Percentiles rank a stretch among this genome's conserved stretches.
Conservation (phyloP, 2,797 vertebrate species). For the Gallirallus australis region DNA sequence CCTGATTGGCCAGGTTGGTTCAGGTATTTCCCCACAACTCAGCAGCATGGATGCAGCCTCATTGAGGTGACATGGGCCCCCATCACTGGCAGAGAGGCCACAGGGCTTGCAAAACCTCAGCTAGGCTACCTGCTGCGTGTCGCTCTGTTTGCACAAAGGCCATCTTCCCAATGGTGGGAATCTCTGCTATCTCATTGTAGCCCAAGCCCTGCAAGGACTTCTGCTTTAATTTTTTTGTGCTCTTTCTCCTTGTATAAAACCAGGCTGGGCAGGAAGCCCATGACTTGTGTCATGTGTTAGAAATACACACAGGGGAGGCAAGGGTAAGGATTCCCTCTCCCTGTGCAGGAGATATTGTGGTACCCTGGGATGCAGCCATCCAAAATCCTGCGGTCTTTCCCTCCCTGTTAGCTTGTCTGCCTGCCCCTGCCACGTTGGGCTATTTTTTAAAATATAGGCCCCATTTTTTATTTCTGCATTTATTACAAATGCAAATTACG, state of each 20-base stretch:
- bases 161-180: neutral
- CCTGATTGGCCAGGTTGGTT: neutral
- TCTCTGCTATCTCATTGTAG: neutral
- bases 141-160: neutral
- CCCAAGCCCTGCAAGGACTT: neutral
- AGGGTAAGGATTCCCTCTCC: neutral
- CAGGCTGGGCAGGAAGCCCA: neutral
- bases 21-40: neutral
- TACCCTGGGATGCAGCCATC: constrained; percentile 44
- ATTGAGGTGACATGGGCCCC: accelerated
- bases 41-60: neutral
- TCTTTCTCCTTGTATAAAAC: neutral
- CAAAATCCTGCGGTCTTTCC: constrained; percentile 48
- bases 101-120: accelerated
- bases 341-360: constrained; percentile 11
- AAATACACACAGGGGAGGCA: neutral
- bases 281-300: neutral
- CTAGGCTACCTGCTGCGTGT: neutral
- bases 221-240: neutral
- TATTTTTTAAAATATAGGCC: constrained; percentile 61
- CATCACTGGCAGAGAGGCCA: accelerated
- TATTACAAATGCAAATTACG: constrained; percentile 83
- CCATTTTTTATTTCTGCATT: constrained; percentile 78
- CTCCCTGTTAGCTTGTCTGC: neutral
- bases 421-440: constrained; percentile 32